Evolutionary conservation across 2,888 invertebrate species (phyloP).

Genomic region (Neria commutata): DNA sequence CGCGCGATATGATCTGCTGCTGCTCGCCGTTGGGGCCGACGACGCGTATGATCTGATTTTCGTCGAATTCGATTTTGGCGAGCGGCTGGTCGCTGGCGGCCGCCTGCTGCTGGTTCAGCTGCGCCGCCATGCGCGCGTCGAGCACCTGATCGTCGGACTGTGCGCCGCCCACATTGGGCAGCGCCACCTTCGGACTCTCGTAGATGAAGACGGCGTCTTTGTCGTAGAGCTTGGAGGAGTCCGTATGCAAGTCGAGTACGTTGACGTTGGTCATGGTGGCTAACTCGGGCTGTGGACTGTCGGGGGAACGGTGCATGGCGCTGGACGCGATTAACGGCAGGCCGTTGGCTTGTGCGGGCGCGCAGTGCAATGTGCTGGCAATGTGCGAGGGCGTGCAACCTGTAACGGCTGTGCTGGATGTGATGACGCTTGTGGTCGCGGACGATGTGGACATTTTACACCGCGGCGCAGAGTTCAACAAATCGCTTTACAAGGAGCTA

Average conservation of each 20-base stretch:
- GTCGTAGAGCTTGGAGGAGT: slow-evolving; percentile 59
- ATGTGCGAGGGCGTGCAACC: slow-evolving; percentile 43
- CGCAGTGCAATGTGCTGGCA: slow-evolving; percentile 43
- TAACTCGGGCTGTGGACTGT: slow-evolving; percentile 75
- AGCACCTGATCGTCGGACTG: slow-evolving; percentile 57
- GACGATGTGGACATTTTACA: slow-evolving; percentile 51
- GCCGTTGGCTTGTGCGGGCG: slow-evolving; percentile 48
- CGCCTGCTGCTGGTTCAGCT: slow-evolving; percentile 43
- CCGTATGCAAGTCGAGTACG: slow-evolving; percentile 72
- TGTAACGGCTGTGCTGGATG: slow-evolving; percentile 42
- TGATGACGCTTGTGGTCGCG: slow-evolving; percentile 56
- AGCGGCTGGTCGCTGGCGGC: slow-evolving; percentile 52
- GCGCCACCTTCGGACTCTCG: slow-evolving; percentile 57
- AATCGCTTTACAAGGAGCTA: no score
- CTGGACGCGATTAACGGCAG: slow-evolving; percentile 52
- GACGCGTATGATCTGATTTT: slow-evolving; percentile 61
- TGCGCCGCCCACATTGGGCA: slow-evolving; percentile 43
- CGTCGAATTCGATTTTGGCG: slow-evolving; percentile 61
- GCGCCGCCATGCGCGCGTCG: slow-evolving; percentile 60
- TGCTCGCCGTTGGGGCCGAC: slow-evolving; percentile 62
- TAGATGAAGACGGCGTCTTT: slow-evolving; percentile 61
- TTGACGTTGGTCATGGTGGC: slow-evolving; percentile 89
- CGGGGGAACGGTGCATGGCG: slow-evolving; percentile 63
- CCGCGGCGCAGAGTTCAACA: no score
- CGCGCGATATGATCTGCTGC: slow-evolving; percentile 62